phyloP scores from a whole-genome alignment of 2,797 vertebrate species.

The Pangasius krempfi region DNA sequence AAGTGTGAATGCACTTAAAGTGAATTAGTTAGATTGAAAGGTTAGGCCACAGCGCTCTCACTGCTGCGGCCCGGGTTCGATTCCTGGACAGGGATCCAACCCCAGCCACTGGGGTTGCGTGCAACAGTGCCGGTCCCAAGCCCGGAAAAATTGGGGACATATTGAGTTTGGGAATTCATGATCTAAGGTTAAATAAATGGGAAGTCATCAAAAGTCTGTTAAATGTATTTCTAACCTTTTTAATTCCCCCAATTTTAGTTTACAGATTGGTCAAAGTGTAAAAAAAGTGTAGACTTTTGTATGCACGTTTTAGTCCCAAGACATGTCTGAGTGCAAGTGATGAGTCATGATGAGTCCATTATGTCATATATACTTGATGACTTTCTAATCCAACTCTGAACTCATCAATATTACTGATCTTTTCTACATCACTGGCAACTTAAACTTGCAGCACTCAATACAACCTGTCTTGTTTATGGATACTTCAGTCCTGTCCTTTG shows the following conservation, averaged over 20 bases:
- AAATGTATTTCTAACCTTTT: not conserved
- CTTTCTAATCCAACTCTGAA: slow-evolving; percentile 82
- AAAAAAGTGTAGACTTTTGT: not conserved
- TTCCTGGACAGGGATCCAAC: too few species aligned
- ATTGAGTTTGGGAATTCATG: not conserved
- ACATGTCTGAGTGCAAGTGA: not conserved
- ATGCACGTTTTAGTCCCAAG: not conserved
- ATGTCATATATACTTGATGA: slow-evolving; percentile 66
- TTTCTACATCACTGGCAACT: not conserved
- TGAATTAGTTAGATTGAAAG: not conserved
- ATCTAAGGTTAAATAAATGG: not conserved
- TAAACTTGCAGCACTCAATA: not conserved
- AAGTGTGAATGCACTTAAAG: not conserved
- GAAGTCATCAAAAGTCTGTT: not conserved
- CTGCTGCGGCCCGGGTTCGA: too few species aligned
- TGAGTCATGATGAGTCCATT: slow-evolving; percentile 46
- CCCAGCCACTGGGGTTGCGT: too few species aligned
- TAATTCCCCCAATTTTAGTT: not conserved
- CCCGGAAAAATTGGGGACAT: too few species aligned
- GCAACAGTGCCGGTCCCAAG: too few species aligned
- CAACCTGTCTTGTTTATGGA: not conserved
- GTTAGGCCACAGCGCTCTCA: too few species aligned
- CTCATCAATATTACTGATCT: slow-evolving; percentile 40
- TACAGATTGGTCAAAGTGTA: not conserved
- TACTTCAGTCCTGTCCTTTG: not conserved